phyloP scores from a whole-genome alignment of 2,888 invertebrate genomes.

The Brachyopa scutellaris region DNA sequence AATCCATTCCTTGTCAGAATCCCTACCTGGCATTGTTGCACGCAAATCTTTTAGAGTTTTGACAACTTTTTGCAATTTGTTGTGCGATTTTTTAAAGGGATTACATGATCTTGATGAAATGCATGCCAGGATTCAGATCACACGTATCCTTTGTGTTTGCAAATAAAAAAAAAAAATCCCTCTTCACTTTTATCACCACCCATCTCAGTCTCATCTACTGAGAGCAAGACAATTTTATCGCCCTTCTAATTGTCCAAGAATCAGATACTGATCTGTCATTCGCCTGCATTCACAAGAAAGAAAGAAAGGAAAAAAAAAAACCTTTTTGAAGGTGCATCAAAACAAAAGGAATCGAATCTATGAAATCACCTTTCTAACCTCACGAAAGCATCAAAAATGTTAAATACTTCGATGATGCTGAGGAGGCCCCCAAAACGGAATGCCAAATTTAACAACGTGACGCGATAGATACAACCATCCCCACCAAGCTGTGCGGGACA shows the following conservation, averaged over 20 bases:
- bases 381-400: conserved; percentile 73
- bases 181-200: neutral
- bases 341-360: conserved; percentile 57
- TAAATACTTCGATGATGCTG: conserved; percentile 65
- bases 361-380: conserved; percentile 69
- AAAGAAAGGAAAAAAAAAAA: conserved; percentile 2
- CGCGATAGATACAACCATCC: neutral
- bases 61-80: conserved; percentile 5
- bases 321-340: conserved; percentile 45
- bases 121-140: conserved; percentile 26
- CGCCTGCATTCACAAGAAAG: conserved; percentile 4
- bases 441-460: conserved; percentile 68
- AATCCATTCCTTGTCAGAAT: neutral
- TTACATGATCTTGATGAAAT: conserved; percentile 18
- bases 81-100: conserved; percentile 41
- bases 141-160: neutral
- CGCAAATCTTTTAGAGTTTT: conserved; percentile 32
- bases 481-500: conserved; percentile 8
- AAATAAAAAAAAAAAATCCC: neutral
- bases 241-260: conserved; percentile 70
- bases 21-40: conserved; percentile 34
- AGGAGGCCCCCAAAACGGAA: conserved; percentile 64
- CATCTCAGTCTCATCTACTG: conserved; percentile 23
- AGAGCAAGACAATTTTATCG: conserved; percentile 45
- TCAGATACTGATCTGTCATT: conserved; percentile 65